Conservation (phyloP, 2,888 invertebrate genomes). For the Cistogaster globosa region DNA sequence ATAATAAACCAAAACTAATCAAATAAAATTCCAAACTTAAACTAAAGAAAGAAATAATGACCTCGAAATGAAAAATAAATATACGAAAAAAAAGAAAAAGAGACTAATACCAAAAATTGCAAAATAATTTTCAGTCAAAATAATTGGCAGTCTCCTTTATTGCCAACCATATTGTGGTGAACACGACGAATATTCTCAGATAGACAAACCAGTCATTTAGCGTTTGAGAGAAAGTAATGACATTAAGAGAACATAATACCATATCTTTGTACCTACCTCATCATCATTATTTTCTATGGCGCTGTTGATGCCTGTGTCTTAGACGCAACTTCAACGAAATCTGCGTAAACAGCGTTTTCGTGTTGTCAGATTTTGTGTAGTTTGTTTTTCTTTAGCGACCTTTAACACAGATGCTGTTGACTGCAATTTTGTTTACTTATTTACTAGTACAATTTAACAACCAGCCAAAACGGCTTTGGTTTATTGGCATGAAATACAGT, state of each 20-base stretch:
- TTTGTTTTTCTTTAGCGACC: too few species aligned
- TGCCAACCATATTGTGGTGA: constrained; percentile 26
- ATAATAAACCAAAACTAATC: constrained; percentile 56
- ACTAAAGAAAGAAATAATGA: constrained; percentile 32
- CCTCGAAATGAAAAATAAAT: constrained; percentile 31
- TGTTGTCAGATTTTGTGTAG: not conserved
- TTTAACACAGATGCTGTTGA: too few species aligned
- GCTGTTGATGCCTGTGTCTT: constrained; percentile 31
- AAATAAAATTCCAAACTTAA: constrained; percentile 2
- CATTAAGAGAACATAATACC: constrained; percentile 63
- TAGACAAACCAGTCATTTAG: constrained; percentile 30
- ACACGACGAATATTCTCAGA: not conserved
- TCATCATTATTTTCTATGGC: not conserved
- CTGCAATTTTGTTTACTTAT: too few species aligned
- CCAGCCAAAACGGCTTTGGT: constrained; percentile 12
- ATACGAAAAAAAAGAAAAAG: not conserved
- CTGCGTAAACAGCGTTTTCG: not conserved
- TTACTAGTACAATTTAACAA: not conserved
- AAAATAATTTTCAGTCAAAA: constrained; percentile 29
- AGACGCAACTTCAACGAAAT: constrained; percentile 15
- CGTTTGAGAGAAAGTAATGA: constrained; percentile 65
- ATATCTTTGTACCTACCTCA: too few species aligned
- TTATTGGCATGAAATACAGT: constrained; percentile 14
- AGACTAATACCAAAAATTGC: constrained; percentile 40
- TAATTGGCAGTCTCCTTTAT: constrained; percentile 31